Base-by-base conservation (phyloP, 1,140 invertebrate genomes). In the Aphelinus certus region DNA sequence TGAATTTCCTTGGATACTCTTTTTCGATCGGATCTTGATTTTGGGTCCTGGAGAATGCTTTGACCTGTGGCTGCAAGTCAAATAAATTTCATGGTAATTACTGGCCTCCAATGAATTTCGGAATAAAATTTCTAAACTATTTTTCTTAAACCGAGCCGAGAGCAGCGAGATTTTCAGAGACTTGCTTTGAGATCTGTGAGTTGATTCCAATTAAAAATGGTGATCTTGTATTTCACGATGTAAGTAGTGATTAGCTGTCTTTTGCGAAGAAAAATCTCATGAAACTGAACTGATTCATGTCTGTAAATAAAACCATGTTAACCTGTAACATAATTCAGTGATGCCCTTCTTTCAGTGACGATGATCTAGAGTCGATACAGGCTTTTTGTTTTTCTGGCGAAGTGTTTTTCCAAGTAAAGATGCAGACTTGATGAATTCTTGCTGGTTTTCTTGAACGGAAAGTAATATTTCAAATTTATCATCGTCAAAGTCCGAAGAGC, bases 121-220 rank as follows among this genome's bases (percentile, higher is more conserved):
- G 26, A 68, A n/a, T 63, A 10, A 64, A 53, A 51, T 3, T 42
- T 42, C 62, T 51, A 61, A 61, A 61, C 26, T n/a, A 53, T 71
- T 51, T 55, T 26, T 26, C 47, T 63, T 7, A 45, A 71, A 62
- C 60, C 42, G 42, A 64, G 51, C 61, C 70, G 61, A 71, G 70
- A 71, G 70, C 70, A 61, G 63, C 70, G 70, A 71, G 51, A 71
- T 63, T 71, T 63, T 62, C 61, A 51, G 49, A 62, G 69, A 55
- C 43, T 68, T 57, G 51, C 43, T 61, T 64, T 64, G 66, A 68
- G 55, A 46, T 68, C 46, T 9, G 7, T 64, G 7, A 3, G 46
- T 55, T 66, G 43, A 65, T 65, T 65, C 49, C 9, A 42, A 26
- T 26, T 53, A 46, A 10, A 67, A 67, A 42, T 65, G 53, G 45